Evolutionary conservation across 1,140 invertebrate species (phyloP).

Genomic region (Drosophila lacertosa): DNA sequence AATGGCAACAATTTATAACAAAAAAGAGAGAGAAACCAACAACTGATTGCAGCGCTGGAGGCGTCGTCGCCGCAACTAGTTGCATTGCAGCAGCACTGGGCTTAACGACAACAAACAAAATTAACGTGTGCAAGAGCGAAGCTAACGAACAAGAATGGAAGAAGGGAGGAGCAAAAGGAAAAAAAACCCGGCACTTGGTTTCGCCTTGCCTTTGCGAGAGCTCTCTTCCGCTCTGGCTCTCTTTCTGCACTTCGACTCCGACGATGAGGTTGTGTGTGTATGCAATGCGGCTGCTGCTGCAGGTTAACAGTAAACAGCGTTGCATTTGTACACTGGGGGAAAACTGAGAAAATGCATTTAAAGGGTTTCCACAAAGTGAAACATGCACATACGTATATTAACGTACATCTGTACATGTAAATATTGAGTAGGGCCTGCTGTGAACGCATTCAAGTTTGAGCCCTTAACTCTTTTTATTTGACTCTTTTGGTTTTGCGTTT

Average conservation of each 20-base stretch:
- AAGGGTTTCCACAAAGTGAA: conserved; percentile 18
- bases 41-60: background rate
- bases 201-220: background rate
- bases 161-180: background rate
- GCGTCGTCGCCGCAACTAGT: conserved; percentile 41
- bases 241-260: background rate
- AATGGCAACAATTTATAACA: too few relatives aligned
- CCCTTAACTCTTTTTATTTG: background rate
- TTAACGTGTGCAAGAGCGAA: background rate
- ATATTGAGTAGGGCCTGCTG: background rate
- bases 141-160: conserved; percentile 1
- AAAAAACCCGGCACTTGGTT: conserved; percentile 4
- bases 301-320: conserved; percentile 35
- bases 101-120: conserved; percentile 8
- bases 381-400: too few relatives aligned
- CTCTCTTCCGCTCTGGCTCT: background rate
- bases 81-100: conserved; percentile 31
- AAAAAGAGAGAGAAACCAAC: background rate
- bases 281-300: conserved; percentile 1
- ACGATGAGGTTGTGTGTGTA: background rate
- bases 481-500: background rate
- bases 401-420: too few relatives aligned
- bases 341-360: conserved; percentile 13
- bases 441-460: background rate
- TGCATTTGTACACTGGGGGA: conserved; percentile 1